Base-by-base conservation (phyloP, 2,888 invertebrate genomes). In the Chrysolina haemoptera region DNA sequence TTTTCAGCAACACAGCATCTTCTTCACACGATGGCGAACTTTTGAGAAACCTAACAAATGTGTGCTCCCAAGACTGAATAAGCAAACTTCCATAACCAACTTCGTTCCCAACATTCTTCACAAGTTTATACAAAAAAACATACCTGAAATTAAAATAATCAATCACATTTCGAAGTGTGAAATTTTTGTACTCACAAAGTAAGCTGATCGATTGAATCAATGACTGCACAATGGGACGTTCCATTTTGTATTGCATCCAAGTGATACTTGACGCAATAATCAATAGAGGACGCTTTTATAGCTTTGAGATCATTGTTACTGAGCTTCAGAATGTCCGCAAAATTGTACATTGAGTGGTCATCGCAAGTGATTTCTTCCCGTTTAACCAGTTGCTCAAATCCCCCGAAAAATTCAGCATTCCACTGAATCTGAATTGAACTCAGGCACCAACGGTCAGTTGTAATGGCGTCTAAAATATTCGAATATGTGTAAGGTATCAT, bases 21-120 rank as follows among this genome's bases (percentile, higher is more conserved):
- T 92, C 91, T 64, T 90, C 88, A 64, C 91, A 92, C 0, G 93
- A 91, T 0, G 94, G 94, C 62, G 92, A 90, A 1, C 92, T 90
- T 72, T 89, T 87, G 55, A 94, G 86, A 85, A 92, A 94, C 53
- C 92, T 89, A 41, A 88, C 87, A 78, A 93, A 90, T 0, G 90
- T 89, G 79, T 90, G 89, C 80, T 90, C 90, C 94, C 94, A 94
- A 11, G 92, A 90, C 74, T 92, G 87, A 53, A 87, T 85, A 20
- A 87, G 82, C 62, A 90, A 85, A 64, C 78, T 73, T 35, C 73
- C 66, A n/a, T 72, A 69, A 55, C 74, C 40, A 27, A 74, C 68
- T 35, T 62, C 71, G 12, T 46, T 59, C 22, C 75, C 66, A 11
- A 77, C 72, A 50, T 74, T 55, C 14, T 20, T 77, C 16, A 78